Evolutionary conservation across 2,888 invertebrate genomes (phyloP).

Genomic region (Cantharis rufa): DNA sequence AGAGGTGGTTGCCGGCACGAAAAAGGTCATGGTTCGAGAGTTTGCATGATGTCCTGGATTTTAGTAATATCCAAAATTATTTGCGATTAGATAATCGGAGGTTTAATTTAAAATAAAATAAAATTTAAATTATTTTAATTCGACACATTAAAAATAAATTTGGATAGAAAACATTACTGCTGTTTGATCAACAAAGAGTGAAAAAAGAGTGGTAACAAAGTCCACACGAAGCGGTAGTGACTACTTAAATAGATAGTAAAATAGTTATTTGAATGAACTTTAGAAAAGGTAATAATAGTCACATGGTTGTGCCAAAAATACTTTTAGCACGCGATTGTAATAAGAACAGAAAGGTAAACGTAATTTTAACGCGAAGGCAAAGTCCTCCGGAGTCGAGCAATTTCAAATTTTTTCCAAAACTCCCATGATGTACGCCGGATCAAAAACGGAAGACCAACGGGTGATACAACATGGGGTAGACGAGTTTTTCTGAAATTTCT

Average conservation of each 20-base stretch:
- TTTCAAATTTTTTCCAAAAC: background rate
- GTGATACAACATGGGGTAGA: background rate
- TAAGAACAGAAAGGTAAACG: background rate
- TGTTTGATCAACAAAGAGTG: background rate
- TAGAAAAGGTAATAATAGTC: slow-evolving; percentile 27
- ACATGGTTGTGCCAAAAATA: slow-evolving; percentile 22
- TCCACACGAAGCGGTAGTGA: slow-evolving; percentile 10
- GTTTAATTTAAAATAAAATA: background rate
- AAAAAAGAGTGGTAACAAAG: background rate
- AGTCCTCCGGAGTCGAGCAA: background rate
- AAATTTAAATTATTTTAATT: background rate
- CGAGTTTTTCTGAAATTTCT: background rate
- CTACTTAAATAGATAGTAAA: slow-evolving; percentile 20
- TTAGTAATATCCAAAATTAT: background rate
- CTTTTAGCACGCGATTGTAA: slow-evolving; percentile 18
- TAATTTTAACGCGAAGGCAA: background rate
- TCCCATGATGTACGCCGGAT: background rate
- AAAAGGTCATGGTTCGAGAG: slow-evolving; percentile 9
- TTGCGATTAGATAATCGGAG: no score
- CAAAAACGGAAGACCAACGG: background rate
- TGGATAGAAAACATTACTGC: background rate
- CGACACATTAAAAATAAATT: background rate
- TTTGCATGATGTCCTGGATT: background rate
- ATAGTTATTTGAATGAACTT: slow-evolving; percentile 26
- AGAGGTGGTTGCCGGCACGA: background rate